These are phyloP conservation scores for Amazona guildingii DNA, from an alignment of 2,113 vertebrate genomes.

Conservation along the genomic window DNA sequence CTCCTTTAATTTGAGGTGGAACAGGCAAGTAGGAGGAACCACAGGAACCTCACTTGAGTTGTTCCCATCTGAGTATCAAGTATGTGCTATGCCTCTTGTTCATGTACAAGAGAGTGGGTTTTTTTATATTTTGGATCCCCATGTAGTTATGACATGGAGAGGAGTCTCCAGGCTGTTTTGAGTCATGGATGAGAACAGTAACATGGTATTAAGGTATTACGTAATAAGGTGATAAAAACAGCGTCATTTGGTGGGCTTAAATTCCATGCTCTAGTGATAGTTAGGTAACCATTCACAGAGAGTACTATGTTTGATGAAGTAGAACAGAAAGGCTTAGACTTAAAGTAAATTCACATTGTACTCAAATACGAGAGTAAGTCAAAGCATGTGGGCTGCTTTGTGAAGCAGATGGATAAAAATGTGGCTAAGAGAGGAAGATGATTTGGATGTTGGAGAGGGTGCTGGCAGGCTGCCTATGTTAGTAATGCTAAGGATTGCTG, in stretches of 20 bases:
- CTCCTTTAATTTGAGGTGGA: background rate
- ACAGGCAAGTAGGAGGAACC: background rate
- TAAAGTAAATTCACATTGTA: constrained; percentile 60
- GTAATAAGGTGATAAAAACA: background rate
- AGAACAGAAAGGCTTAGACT: background rate
- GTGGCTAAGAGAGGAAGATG: constrained; percentile 36
- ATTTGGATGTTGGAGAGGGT: constrained; percentile 52
- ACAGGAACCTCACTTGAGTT: background rate
- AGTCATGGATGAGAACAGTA: background rate
- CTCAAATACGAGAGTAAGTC: constrained; percentile 66
- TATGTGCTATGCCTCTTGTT: background rate
- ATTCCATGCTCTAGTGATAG: background rate
- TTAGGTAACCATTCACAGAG: background rate
- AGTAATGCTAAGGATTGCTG: constrained; percentile 58
- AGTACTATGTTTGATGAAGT: background rate
- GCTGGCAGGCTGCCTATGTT: constrained; percentile 68
- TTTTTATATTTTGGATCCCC: background rate
- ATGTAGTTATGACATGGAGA: background rate
- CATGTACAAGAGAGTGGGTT: background rate
- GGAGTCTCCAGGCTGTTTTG: background rate
- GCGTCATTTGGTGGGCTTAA: background rate
- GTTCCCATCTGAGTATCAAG: background rate
- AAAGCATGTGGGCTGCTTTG: constrained; percentile 60
- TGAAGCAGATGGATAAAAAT: constrained; percentile 61
- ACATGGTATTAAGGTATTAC: background rate